A percentile compares a stretch with the other conserved stretches of the same genome.
Conservation (phyloP, 2,888 invertebrate genomes). For the Philereme transversata region DNA sequence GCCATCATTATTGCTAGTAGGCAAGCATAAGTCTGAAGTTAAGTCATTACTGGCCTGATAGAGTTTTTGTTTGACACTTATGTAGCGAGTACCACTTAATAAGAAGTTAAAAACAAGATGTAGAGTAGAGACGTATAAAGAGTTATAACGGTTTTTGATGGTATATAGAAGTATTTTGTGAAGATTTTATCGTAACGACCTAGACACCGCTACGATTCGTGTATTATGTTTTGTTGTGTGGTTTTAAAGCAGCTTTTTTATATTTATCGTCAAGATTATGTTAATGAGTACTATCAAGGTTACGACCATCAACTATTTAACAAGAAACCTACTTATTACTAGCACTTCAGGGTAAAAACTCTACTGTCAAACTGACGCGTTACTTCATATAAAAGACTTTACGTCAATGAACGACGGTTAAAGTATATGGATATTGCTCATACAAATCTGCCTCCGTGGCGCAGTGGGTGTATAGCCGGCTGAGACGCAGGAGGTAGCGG, state of each 20-base stretch:
- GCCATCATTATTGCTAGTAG: slow-evolving; percentile 27
- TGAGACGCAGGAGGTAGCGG: too few relatives aligned
- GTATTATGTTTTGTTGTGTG: slow-evolving; percentile 24
- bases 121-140: slow-evolving; percentile 49
- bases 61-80: slow-evolving; percentile 28
- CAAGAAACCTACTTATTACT: too few relatives aligned
- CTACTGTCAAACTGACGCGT: too few relatives aligned
- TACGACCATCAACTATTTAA: too few relatives aligned
- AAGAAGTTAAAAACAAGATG: slow-evolving; percentile 39
- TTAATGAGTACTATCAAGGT: neutral
- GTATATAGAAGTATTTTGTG: slow-evolving; percentile 53
- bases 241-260: neutral
- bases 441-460: too few relatives aligned
- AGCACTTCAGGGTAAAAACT: too few relatives aligned
- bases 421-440: too few relatives aligned
- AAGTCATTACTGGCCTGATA: slow-evolving; percentile 30
- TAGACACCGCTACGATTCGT: slow-evolving; percentile 46
- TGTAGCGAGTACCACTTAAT: slow-evolving; percentile 29
- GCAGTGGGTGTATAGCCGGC: too few relatives aligned
- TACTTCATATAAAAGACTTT: too few relatives aligned
- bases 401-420: too few relatives aligned
- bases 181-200: slow-evolving; percentile 53
- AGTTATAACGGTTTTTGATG: slow-evolving; percentile 56
- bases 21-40: slow-evolving; percentile 22
- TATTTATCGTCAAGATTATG: neutral